A percentile compares a stretch with the other conserved stretches of the same genome.
These are phyloP conservation scores for Orthosia incerta DNA, from an alignment of 2,888 invertebrate species.

Conservation along the genomic window DNA sequence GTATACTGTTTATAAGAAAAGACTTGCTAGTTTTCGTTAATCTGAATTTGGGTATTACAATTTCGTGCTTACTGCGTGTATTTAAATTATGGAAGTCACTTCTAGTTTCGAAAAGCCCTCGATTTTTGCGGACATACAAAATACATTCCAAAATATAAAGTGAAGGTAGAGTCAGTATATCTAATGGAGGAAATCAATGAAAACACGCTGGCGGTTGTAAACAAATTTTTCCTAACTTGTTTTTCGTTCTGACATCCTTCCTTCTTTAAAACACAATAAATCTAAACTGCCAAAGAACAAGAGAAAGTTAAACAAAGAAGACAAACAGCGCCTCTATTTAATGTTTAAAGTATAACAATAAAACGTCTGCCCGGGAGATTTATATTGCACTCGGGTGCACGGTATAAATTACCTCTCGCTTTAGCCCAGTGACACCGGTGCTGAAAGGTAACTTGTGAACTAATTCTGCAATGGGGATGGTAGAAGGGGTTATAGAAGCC, in stretches of 20 bases:
- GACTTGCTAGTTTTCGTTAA: no score
- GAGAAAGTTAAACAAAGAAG: slow-evolving; percentile 34
- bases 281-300: slow-evolving; percentile 18
- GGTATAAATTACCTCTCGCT: slow-evolving; percentile 53
- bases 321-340: slow-evolving; percentile 39
- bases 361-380: slow-evolving; percentile 45
- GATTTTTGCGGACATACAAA: no score
- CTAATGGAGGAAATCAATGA: not conserved
- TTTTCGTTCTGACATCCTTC: not conserved
- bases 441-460: slow-evolving; percentile 23
- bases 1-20: no score
- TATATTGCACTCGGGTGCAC: slow-evolving; percentile 60
- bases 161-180: no score
- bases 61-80: no score
- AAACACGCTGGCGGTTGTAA: not conserved
- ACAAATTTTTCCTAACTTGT: not conserved
- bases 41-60: no score
- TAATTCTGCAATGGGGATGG: slow-evolving; percentile 21
- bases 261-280: slow-evolving; percentile 26
- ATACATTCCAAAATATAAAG: no score
- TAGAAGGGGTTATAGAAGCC: not conserved
- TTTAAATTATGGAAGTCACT: no score
- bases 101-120: no score
- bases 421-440: slow-evolving; percentile 17
- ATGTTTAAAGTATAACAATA: slow-evolving; percentile 36